Evolutionary conservation across 2,797 vertebrate species (phyloP).

Genomic region (Rhynchonycteris naso): DNA sequence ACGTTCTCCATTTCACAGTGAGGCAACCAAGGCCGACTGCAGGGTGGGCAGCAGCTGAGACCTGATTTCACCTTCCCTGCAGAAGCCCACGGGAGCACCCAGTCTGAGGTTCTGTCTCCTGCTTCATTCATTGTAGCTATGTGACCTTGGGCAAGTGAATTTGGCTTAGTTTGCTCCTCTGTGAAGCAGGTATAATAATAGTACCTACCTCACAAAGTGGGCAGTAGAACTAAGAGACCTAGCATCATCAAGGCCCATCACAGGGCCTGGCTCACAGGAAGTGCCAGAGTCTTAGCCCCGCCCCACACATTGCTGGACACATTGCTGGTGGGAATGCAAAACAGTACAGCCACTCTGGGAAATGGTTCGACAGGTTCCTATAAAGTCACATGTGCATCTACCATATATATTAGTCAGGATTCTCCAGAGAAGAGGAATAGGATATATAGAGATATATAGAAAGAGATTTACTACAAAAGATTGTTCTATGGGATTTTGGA

Average conservation of each 20-base stretch:
- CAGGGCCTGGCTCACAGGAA: neutral
- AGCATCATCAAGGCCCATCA: neutral
- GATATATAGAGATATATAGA: neutral
- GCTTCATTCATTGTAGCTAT: no score
- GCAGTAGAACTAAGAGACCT: neutral
- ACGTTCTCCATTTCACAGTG: neutral
- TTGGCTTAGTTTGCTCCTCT: neutral
- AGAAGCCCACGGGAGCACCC: neutral
- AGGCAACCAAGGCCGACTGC: neutral
- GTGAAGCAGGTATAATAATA: neutral
- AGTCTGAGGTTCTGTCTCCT: neutral
- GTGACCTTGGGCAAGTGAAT: neutral
- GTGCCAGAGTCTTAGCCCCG: neutral
- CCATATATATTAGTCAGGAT: neutral
- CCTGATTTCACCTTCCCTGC: neutral
- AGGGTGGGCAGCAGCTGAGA: neutral
- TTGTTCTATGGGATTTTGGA: neutral
- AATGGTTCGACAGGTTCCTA: neutral
- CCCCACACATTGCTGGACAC: neutral
- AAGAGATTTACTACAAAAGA: neutral
- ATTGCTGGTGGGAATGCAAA: neutral
- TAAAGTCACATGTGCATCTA: neutral
- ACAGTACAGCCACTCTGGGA: neutral
- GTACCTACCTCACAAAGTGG: neutral
- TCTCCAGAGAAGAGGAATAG: neutral